phyloP scores from a whole-genome alignment of 2,797 vertebrate genomes.

The Gadopsis marmoratus region DNA sequence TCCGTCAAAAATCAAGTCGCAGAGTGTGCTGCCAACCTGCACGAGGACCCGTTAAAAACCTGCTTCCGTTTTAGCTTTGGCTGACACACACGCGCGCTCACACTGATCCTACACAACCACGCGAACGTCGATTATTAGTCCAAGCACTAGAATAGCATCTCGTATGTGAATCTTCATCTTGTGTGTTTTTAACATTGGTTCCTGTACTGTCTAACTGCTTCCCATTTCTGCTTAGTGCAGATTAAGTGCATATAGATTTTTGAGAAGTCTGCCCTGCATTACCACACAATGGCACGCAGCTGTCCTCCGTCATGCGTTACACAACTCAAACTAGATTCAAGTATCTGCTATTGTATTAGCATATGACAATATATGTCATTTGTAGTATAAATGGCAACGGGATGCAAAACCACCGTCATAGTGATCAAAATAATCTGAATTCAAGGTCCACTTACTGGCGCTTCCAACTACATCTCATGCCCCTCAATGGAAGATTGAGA shows the following conservation, averaged over 20 bases:
- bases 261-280: neutral
- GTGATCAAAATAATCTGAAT: neutral
- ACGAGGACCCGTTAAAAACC: neutral
- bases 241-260: neutral
- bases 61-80: neutral
- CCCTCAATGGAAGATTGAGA: too few relatives aligned
- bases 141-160: neutral
- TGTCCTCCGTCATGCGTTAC: neutral
- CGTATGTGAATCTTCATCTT: too few relatives aligned
- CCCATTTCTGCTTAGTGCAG: neutral
- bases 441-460: too few relatives aligned
- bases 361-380: too few relatives aligned
- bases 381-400: neutral
- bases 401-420: neutral
- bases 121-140: neutral
- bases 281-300: neutral
- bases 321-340: neutral
- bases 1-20: slow-evolving; percentile 1
- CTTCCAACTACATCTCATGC: too few relatives aligned
- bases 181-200: too few relatives aligned
- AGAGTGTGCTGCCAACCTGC: neutral
- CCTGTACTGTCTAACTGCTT: too few relatives aligned
- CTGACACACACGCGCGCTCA: neutral
- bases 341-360: neutral
- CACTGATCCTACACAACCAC: neutral